phyloP scores from a whole-genome alignment of 2,113 vertebrate species.

The Lethenteron reissneri region DNA sequence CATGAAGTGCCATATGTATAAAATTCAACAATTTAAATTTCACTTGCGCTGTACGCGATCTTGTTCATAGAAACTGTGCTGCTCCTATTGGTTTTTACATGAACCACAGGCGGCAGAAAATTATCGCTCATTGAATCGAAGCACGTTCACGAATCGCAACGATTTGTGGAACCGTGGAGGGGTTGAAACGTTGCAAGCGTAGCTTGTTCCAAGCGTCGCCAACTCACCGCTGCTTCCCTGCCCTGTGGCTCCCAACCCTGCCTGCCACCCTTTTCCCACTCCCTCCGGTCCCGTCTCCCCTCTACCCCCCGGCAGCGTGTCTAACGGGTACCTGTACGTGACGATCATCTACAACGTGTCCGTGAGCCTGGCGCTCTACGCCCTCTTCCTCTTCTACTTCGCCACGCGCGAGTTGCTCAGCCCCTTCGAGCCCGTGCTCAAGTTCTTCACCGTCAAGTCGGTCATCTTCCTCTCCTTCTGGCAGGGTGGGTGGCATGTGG shows the following conservation, averaged over 20 bases:
- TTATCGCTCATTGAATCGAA: no score
- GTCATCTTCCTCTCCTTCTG: constrained; percentile 93
- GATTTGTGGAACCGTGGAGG: no score
- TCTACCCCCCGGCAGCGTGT: constrained; percentile 30
- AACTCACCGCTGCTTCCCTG: no score
- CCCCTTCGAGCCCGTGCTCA: constrained; percentile 75
- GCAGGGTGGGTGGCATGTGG: constrained; percentile 36
- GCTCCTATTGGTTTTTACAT: no score
- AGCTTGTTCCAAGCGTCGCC: no score
- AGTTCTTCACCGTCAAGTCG: constrained; percentile 94
- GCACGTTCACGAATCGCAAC: no score
- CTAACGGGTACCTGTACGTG: constrained; percentile 72
- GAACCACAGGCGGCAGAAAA: no score
- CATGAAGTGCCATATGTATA: no score
- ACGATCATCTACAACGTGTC: constrained; percentile 91
- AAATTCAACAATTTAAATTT: no score
- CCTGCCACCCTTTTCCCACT: neutral
- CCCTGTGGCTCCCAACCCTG: neutral
- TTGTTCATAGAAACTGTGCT: no score
- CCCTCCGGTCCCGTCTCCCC: neutral
- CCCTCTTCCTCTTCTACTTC: constrained; percentile 88
- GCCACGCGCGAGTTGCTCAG: constrained; percentile 62
- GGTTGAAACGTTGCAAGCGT: no score
- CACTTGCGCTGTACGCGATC: no score
- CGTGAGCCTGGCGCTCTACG: constrained; percentile 69